phyloP scores from a whole-genome alignment of 2,888 invertebrate genomes.

The Desoria tigrina region DNA sequence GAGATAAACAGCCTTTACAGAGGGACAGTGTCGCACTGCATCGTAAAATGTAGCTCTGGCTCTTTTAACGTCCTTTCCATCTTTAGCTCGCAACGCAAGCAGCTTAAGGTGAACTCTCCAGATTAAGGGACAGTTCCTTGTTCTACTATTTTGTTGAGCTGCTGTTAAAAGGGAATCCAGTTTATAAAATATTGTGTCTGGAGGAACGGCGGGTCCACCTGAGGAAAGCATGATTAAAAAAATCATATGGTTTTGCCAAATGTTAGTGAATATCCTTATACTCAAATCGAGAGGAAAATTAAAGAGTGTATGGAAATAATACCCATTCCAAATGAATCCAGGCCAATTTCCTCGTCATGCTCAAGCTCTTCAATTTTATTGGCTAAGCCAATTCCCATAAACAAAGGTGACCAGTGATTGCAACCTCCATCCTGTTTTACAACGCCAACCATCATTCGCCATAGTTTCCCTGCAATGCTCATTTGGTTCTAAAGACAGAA shows the following conservation, averaged over 20 bases:
- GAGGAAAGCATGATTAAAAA: constrained; percentile 2
- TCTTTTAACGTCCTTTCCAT: constrained; percentile 39
- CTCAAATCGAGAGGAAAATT: too few species aligned
- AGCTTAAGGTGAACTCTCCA: constrained; percentile 53
- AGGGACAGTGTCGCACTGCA: constrained; percentile 49
- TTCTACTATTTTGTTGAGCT: constrained; percentile 46
- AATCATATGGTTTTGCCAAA: too few species aligned
- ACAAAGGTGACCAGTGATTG: constrained; percentile 50
- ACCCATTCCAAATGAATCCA: constrained; percentile 51
- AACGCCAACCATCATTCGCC: constrained; percentile 48
- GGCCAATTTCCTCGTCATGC: constrained; percentile 49
- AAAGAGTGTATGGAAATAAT: background rate
- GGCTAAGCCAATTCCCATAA: constrained; percentile 50
- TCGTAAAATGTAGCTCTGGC: constrained; percentile 46
- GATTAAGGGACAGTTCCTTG: constrained; percentile 50
- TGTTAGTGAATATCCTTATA: too few species aligned
- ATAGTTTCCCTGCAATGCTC: constrained; percentile 50
- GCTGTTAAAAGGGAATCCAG: constrained; percentile 50
- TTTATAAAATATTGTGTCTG: constrained; percentile 53
- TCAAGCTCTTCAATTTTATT: constrained; percentile 50
- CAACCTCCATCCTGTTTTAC: constrained; percentile 45
- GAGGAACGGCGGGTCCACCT: constrained; percentile 53
- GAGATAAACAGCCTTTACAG: constrained; percentile 47
- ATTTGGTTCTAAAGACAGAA: constrained; percentile 44
- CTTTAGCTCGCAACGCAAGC: constrained; percentile 37